Evolutionary conservation across 2,113 vertebrate genomes (phyloP).

Genomic region (Panurus biarmicus): DNA sequence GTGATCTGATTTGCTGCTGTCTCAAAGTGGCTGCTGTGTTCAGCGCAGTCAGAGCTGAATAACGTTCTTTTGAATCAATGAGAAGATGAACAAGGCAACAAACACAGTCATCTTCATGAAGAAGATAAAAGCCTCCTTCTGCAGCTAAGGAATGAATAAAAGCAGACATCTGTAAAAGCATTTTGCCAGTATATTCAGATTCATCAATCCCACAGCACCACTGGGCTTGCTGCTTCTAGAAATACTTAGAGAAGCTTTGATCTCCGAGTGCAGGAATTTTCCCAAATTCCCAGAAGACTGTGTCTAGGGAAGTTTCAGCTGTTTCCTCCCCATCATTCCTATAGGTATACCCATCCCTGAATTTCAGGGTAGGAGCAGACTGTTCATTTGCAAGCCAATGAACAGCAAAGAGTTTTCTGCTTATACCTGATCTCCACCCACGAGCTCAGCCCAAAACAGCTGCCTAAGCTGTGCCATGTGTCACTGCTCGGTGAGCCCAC

Average conservation of each 20-base stretch:
- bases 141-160: not conserved
- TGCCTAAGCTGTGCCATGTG: not conserved
- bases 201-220: not conserved
- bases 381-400: not conserved
- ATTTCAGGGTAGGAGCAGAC: not conserved
- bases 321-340: not conserved
- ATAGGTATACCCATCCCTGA: not conserved
- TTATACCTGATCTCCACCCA: not conserved
- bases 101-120: not conserved
- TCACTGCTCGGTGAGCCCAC: not conserved
- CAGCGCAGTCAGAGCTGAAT: rapidly evolving
- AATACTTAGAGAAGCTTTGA: not conserved
- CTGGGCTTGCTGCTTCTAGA: not conserved
- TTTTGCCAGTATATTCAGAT: not conserved
- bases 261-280: not conserved
- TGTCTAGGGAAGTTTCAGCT: not conserved
- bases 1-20: not conserved
- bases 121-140: not conserved
- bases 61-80: not conserved
- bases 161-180: not conserved
- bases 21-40: not conserved
- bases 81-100: not conserved
- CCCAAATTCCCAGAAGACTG: not conserved
- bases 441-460: not conserved
- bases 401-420: not conserved